phyloP scores from a whole-genome alignment of 2,888 invertebrate species.

The Muscina levida region DNA sequence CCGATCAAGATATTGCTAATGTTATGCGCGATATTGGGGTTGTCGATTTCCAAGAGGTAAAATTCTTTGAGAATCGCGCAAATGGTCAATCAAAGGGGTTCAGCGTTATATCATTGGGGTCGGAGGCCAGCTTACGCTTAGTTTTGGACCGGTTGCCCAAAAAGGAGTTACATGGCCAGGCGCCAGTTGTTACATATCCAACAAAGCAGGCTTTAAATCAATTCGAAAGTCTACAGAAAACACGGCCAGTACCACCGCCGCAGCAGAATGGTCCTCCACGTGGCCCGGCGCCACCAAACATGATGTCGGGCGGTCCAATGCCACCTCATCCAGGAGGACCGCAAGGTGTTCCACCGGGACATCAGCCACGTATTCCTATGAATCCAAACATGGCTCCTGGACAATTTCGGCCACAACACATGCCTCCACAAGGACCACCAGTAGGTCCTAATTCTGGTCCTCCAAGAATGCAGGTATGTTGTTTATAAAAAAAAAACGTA shows the following conservation, averaged over 20 bases:
- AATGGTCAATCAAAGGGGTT: slow-evolving; percentile 99
- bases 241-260: slow-evolving; percentile 89
- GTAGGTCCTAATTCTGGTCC: slow-evolving; percentile 83
- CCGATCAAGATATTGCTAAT: slow-evolving; percentile 96
- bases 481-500: slow-evolving; percentile 35
- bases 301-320: slow-evolving; percentile 77
- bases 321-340: slow-evolving; percentile 80
- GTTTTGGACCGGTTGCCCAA: slow-evolving; percentile 97
- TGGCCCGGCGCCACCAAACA: slow-evolving; percentile 79
- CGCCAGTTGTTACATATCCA: slow-evolving; percentile 95
- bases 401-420: slow-evolving; percentile 82
- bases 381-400: slow-evolving; percentile 82
- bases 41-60: slow-evolving; percentile 96
- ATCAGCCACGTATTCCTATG: slow-evolving; percentile 82
- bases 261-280: slow-evolving; percentile 82
- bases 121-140: slow-evolving; percentile 92
- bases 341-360: slow-evolving; percentile 80
- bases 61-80: slow-evolving; percentile 99
- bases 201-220: slow-evolving; percentile 93
- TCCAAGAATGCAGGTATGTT: slow-evolving; percentile 83
- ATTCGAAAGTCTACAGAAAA: slow-evolving; percentile 96
- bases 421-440: slow-evolving; percentile 82
- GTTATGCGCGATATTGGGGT: slow-evolving; percentile 94
- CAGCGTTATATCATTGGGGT: slow-evolving; percentile 96
- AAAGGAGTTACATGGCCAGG: slow-evolving; percentile 97